phyloP scores from a whole-genome alignment of 92 coral and sea anemone species.

The Heteractis magnifica region DNA sequence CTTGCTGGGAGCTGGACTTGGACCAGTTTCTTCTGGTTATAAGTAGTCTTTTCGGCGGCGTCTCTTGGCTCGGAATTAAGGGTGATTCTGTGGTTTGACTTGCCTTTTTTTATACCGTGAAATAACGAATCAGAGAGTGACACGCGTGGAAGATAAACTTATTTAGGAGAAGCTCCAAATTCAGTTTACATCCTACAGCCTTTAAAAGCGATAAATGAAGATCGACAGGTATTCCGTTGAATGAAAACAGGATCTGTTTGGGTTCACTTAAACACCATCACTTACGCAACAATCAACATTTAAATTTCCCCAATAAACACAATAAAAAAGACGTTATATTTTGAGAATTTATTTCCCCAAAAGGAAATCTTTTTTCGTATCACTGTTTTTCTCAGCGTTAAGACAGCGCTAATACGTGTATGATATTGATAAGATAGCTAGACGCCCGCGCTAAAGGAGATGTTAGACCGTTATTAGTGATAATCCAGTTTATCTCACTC shows the following conservation, averaged over 20 bases:
- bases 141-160: not conserved
- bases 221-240: not conserved
- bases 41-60: too few species aligned
- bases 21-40: too few species aligned
- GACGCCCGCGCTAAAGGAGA: not conserved
- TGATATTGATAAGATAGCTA: not conserved
- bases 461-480: not conserved
- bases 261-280: conserved; percentile 2
- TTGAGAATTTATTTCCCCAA: not conserved
- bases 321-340: not conserved
- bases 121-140: not conserved
- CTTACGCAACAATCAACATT: not conserved
- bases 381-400: not conserved
- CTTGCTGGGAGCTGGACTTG: too few species aligned
- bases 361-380: not conserved
- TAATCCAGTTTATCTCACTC: not conserved
- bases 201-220: not conserved
- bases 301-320: not conserved
- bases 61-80: not conserved
- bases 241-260: not conserved
- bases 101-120: conserved; percentile 1
- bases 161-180: not conserved
- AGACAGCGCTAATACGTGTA: not conserved
- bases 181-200: not conserved
- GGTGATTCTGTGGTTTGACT: conserved; percentile 2